A percentile compares a stretch with the other conserved stretches of the same genome.
phyloP scores from a whole-genome alignment of 1,140 invertebrate species.

The Tetramorium alpestre region DNA sequence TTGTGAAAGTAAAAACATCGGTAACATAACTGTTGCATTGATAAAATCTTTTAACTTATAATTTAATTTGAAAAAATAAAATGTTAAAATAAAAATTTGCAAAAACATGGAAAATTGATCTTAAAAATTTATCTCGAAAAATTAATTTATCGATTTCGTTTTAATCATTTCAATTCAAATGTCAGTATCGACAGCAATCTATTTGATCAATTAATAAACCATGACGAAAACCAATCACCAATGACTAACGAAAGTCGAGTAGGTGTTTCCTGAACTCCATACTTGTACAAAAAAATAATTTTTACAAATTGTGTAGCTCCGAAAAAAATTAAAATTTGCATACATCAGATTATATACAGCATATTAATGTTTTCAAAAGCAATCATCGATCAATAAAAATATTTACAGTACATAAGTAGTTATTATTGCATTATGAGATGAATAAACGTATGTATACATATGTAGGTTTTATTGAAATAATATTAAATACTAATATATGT shows the following conservation, averaged over 20 bases:
- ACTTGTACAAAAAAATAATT: constrained; percentile 6
- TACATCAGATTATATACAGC: background rate
- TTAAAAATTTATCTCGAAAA: background rate
- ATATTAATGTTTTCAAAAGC: background rate
- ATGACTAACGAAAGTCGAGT: background rate
- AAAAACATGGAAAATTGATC: background rate
- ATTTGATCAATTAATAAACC: background rate
- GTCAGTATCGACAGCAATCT: background rate
- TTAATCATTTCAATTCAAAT: background rate
- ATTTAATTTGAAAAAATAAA: background rate
- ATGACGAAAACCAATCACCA: background rate
- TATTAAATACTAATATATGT: background rate
- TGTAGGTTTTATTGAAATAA: background rate
- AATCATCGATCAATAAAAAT: background rate
- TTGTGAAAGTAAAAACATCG: background rate
- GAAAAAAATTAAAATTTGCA: background rate
- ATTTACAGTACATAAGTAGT: background rate
- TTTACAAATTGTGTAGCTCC: background rate
- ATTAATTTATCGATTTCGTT: background rate
- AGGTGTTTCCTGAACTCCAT: background rate
- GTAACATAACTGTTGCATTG: background rate
- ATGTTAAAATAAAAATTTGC: background rate
- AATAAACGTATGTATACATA: background rate
- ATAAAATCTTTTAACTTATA: background rate
- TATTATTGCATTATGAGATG: background rate